A percentile compares a stretch with the other conserved stretches of the same genome.
These are phyloP conservation scores for Colossoma macropomum DNA, from an alignment of 2,113 vertebrate species.

Conservation along the genomic window DNA sequence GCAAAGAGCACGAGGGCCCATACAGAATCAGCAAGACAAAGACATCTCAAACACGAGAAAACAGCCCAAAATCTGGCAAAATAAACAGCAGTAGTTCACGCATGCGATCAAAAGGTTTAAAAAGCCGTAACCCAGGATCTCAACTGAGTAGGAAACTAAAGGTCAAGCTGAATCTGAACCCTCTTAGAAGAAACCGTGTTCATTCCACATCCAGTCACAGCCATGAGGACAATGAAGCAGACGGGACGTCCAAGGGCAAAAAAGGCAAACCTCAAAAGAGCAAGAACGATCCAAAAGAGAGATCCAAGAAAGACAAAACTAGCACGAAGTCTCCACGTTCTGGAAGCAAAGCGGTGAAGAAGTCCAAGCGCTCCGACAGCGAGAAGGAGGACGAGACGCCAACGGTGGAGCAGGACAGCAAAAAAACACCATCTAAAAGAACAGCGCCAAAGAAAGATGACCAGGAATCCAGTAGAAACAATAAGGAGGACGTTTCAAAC, in stretches of 20 bases:
- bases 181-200: constrained; percentile 77
- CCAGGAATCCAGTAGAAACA: constrained; percentile 4
- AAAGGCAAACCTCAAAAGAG: constrained; percentile 19
- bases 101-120: neutral
- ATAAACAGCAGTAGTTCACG: constrained; percentile 31
- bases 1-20: constrained; percentile 32
- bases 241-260: constrained; percentile 53
- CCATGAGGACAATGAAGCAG: constrained; percentile 48
- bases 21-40: constrained; percentile 30
- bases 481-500: neutral
- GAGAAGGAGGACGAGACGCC: neutral
- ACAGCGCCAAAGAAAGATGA: neutral
- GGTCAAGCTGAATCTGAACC: constrained; percentile 83
- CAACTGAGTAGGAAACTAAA: constrained; percentile 67
- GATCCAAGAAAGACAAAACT: neutral
- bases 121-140: constrained; percentile 58
- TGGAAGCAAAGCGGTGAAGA: neutral
- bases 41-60: constrained; percentile 9
- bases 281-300: neutral
- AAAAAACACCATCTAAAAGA: neutral
- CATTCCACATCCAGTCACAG: constrained; percentile 68
- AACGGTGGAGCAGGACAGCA: neutral
- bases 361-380: neutral
- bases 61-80: constrained; percentile 19
- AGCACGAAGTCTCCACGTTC: neutral